Base-by-base conservation (phyloP, 2,888 invertebrate species). In the Oscheius myriophilus region DNA sequence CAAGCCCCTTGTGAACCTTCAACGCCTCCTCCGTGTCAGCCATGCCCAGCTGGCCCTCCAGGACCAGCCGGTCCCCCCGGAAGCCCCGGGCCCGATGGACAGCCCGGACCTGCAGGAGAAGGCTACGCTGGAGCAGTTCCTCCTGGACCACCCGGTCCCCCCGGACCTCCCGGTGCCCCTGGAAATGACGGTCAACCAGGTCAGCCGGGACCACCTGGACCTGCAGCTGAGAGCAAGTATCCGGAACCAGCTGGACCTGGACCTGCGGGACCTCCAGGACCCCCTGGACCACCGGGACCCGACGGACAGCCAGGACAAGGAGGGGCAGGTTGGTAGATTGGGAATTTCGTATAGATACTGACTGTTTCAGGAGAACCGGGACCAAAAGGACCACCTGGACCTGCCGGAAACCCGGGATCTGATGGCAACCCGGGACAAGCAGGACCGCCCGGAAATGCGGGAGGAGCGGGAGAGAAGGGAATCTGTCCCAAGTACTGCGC, bases 371-470 rank as follows among this genome's bases (percentile, higher is more conserved):
- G 76, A 68, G 67, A 70, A 2, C 72, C 73, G 53, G 76, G 76
- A 67, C 76, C 76, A 63, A 73, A 76, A 67, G 73, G 76, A 71
- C 78, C 78, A 57, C 71, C 73, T 46, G 76, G 73, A 70, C 67
- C 73, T 33, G 66, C 73, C 55, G 79, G 79, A 73, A 59, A 58
- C 1, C 75, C 75, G 58, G 79, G 79, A 67, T 55, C 66, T 26
- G 70, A 70, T 41, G 79, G 67, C 46, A 63, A 63, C 52, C 63
- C 63, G 7, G 63, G 63, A 41, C 51, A 25, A 2, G 42, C 53
- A 18, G 63, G 63, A 21, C 18, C 63, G 7, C 41, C 63, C n/a
- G 63, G 63, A 39, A 39, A 53, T 12, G n/a, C 42, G 1, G 63
- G 63, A 14, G 14, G 16, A 16, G 39, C 33, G 12, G 66, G 69